Evolutionary conservation across 2,888 invertebrate species (phyloP).

Genomic region (Nudaria mundana): DNA sequence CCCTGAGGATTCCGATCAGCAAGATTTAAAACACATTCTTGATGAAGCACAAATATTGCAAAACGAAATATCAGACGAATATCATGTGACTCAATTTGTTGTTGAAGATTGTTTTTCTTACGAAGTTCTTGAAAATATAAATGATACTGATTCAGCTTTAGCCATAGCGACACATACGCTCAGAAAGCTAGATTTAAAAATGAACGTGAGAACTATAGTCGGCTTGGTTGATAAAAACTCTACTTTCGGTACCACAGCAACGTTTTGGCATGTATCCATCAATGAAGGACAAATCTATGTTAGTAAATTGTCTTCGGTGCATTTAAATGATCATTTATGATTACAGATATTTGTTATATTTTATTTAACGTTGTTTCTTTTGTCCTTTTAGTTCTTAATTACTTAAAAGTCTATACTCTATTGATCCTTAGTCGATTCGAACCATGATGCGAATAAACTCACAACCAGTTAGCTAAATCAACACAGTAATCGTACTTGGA

Average conservation of each 20-base stretch:
- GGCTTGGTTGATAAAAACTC: slow-evolving; percentile 14
- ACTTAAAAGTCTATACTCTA: no score
- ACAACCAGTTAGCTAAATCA: no score
- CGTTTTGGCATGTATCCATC: slow-evolving; percentile 23
- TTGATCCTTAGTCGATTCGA: no score
- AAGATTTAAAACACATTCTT: slow-evolving; percentile 8
- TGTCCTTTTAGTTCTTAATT: background rate
- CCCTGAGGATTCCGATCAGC: slow-evolving; percentile 7
- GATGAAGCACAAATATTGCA: slow-evolving; percentile 7
- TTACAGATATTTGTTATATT: background rate
- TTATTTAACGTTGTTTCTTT: slow-evolving; percentile 6
- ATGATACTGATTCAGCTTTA: slow-evolving; percentile 10
- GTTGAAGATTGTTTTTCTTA: slow-evolving; percentile 18
- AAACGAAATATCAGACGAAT: slow-evolving; percentile 10
- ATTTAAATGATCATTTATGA: slow-evolving; percentile 4
- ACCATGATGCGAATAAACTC: no score
- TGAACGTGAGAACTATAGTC: slow-evolving; percentile 18
- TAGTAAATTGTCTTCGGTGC: slow-evolving; percentile 11
- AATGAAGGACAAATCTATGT: slow-evolving; percentile 19
- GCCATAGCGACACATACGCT: slow-evolving; percentile 17
- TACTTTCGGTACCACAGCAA: background rate
- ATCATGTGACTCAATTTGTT: slow-evolving; percentile 7
- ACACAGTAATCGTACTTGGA: no score
- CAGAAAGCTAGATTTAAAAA: slow-evolving; percentile 10
- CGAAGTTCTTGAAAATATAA: slow-evolving; percentile 4